Evolutionary conservation across 2,113 vertebrate species (phyloP), one percentile per base, ranked within the genome.

Genomic region (Calonectris borealis): DNA sequence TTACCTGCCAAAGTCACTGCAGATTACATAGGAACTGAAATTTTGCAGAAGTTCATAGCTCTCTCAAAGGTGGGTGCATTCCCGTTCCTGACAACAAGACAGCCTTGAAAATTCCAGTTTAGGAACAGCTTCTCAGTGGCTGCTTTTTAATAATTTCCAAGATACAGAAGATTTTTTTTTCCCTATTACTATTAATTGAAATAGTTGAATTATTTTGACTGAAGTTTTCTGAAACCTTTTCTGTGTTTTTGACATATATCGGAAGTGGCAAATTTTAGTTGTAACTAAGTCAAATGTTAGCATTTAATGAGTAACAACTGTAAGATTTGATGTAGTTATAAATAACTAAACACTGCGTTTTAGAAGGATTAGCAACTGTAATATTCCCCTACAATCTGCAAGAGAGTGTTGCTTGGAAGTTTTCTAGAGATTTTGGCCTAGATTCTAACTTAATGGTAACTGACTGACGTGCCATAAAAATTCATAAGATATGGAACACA

Each of bases 401-500:
- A 61, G 12, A 57, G 5, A 72, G 15, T 20, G 14, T 26, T 78
- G 29, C 40, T 51, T 85, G 71, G 26, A 94, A 89, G 54, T 76
- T 93, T 90, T 62, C 46, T 86, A 36, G 38, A 78, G 77, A 95
- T 93, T 94, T 89, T 94, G 87, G 58, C 44, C 82, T 36, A 22
- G 54, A 88, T 82, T 93, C 94, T 95, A 83, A 78, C 64, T 86
- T 86, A 72, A 81, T 58, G 42, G 19, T 42, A 75, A 64, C 62
- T 73, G 81, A 93, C 31, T 94, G 94, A 66, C 1, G 0, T 83
- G 87, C 80, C 90, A 70, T 83, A 94, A 95, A 92, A 83, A 86
- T 83, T 95, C 55, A 88, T 83, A 95, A 88, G 91, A 61, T 91
- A 82, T 62, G 75, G 82, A 91, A 71, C 40, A 62, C 25, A 86